A percentile compares a stretch with the other conserved stretches of the same genome.
These are phyloP conservation scores for Atlantisia rogersi DNA, from an alignment of 2,113 vertebrate species.

Conservation along the genomic window DNA sequence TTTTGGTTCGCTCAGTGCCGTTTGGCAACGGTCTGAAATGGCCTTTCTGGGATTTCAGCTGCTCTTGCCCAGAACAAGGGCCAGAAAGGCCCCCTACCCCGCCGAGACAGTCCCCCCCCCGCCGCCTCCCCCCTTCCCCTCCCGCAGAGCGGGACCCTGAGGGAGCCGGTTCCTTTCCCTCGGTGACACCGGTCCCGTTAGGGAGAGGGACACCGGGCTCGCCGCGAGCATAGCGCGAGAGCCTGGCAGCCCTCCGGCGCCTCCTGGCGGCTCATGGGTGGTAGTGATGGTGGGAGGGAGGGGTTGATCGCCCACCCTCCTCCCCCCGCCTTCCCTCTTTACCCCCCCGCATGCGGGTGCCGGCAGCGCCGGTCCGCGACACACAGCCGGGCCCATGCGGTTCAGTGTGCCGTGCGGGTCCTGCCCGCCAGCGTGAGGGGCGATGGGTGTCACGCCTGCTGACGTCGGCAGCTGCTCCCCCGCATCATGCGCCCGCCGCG, in stretches of 20 bases:
- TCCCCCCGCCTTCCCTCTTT: no score
- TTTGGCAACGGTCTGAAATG: background rate
- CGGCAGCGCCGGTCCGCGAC: background rate
- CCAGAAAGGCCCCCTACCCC: fast-evolving
- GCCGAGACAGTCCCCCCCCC: background rate
- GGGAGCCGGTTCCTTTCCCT: no score
- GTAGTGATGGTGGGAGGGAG: no score
- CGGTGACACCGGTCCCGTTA: fast-evolving
- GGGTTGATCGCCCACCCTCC: no score
- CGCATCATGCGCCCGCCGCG: background rate
- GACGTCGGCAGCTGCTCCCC: background rate
- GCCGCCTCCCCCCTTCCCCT: background rate
- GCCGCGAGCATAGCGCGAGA: no score
- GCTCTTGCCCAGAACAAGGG: background rate
- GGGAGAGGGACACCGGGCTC: no score
- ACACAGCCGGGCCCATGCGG: no score
- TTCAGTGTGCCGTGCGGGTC: no score
- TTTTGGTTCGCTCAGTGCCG: background rate
- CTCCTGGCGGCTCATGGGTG: background rate
- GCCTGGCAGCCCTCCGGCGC: background rate
- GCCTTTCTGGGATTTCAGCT: background rate
- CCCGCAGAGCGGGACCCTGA: no score
- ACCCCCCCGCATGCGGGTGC: background rate
- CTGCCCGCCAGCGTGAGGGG: background rate
- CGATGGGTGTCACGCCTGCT: no score